phyloP scores from a whole-genome alignment of 2,888 invertebrate genomes.

The Agrenia bidenticulata region DNA sequence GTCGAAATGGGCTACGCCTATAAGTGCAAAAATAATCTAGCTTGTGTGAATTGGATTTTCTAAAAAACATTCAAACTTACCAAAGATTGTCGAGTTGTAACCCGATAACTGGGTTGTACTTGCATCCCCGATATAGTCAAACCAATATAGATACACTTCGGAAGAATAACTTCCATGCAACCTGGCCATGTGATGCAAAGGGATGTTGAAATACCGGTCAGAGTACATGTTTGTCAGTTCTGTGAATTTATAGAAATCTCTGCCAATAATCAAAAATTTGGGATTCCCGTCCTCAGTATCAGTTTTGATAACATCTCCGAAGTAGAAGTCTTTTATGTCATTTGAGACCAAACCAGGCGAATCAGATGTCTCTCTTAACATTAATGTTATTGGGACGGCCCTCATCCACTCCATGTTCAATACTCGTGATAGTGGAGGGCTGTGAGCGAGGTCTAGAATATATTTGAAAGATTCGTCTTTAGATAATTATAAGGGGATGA shows the following conservation, averaged over 20 bases:
- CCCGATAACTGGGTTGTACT: constrained; percentile 34
- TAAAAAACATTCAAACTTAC: constrained; percentile 24
- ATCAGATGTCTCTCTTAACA: constrained; percentile 9
- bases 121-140: constrained; percentile 37
- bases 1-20: constrained; percentile 45
- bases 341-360: constrained; percentile 19
- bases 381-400: constrained; percentile 44
- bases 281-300: no score
- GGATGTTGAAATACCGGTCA: constrained; percentile 47
- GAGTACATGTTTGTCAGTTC: constrained; percentile 46
- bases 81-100: constrained; percentile 28
- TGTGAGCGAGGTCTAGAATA: constrained; percentile 42
- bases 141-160: constrained; percentile 41
- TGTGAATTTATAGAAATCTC: constrained; percentile 20
- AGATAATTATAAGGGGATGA: no score
- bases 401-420: constrained; percentile 46
- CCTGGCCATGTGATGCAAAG: constrained; percentile 39
- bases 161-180: constrained; percentile 26
- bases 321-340: constrained; percentile 37
- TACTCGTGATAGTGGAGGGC: constrained; percentile 31
- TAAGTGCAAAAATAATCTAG: neutral
- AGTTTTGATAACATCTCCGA: constrained; percentile 22
- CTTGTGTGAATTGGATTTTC: constrained; percentile 8
- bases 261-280: neutral
- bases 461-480: no score